Conservation (phyloP, 2,113 vertebrate genomes). For the Prochilodus magdalenae region DNA sequence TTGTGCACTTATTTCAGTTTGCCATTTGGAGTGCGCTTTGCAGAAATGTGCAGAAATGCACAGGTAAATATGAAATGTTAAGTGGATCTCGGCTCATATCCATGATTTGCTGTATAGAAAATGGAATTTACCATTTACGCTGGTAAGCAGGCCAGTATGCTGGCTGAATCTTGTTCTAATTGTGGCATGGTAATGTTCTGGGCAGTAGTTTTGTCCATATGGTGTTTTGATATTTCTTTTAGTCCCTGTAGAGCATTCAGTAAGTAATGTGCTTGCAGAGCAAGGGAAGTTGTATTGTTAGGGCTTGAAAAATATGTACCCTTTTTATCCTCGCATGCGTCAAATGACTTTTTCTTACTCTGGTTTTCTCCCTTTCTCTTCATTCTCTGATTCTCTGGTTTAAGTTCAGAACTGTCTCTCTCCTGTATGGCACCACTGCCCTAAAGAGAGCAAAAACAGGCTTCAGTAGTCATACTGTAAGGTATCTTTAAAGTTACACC, state of each 20-base stretch:
- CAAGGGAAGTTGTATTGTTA: constrained; percentile 27
- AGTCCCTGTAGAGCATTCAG: constrained; percentile 31
- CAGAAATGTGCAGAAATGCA: background rate
- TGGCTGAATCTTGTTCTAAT: background rate
- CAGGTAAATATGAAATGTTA: background rate
- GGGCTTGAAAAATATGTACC: constrained; percentile 30
- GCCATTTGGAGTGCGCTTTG: background rate
- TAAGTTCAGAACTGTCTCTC: too few relatives aligned
- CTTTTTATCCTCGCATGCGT: constrained; percentile 3
- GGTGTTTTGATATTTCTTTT: constrained; percentile 21
- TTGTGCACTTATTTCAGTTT: background rate
- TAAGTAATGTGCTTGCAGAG: constrained; percentile 28
- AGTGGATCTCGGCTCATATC: background rate
- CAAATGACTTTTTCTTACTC: background rate
- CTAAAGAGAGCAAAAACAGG: too few relatives aligned
- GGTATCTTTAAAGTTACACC: constrained; percentile 34
- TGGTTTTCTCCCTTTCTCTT: background rate
- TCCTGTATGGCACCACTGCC: background rate
- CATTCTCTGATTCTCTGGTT: constrained; percentile 13
- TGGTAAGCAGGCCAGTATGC: background rate
- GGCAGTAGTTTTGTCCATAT: constrained; percentile 29
- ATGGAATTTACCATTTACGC: background rate
- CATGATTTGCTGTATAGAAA: background rate
- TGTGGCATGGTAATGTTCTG: background rate
- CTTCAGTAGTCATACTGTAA: constrained; percentile 13